These are phyloP conservation scores for Mactra quadrangularis DNA, from an alignment of 1,140 invertebrate genomes.

Conservation along the genomic window DNA sequence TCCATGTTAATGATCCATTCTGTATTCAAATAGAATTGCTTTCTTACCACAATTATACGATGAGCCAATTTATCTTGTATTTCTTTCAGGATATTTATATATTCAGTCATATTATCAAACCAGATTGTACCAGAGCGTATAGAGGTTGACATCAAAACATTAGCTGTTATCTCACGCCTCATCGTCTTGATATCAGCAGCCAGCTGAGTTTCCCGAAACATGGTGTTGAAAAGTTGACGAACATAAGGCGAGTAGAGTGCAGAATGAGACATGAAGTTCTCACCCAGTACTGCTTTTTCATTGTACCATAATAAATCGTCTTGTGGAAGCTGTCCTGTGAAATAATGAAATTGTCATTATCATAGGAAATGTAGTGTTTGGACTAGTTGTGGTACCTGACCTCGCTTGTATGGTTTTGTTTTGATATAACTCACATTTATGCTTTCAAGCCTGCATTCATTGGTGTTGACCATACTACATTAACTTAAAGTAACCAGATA, in stretches of 20 bases:
- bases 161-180: background rate
- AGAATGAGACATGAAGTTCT: background rate
- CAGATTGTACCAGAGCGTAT: constrained; percentile 8
- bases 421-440: no score
- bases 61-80: constrained; percentile 14
- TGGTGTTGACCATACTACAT: no score
- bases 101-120: constrained; percentile 58
- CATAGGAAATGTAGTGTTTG: no score
- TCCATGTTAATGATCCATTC: no score
- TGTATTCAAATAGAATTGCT: no score
- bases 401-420: no score
- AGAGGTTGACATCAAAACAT: constrained; percentile 5
- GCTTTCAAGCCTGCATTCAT: no score
- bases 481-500: no score
- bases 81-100: constrained; percentile 43
- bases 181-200: background rate
- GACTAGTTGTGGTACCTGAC: no score
- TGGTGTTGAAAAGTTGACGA: background rate
- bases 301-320: constrained; percentile 37
- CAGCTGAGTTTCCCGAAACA: background rate
- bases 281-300: constrained; percentile 23
- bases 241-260: background rate
- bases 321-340: constrained; percentile 25
- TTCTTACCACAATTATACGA: constrained; percentile 16
- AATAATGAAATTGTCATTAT: no score